phyloP scores from a whole-genome alignment of 2,113 vertebrate species.

The Isurus oxyrinchus region DNA sequence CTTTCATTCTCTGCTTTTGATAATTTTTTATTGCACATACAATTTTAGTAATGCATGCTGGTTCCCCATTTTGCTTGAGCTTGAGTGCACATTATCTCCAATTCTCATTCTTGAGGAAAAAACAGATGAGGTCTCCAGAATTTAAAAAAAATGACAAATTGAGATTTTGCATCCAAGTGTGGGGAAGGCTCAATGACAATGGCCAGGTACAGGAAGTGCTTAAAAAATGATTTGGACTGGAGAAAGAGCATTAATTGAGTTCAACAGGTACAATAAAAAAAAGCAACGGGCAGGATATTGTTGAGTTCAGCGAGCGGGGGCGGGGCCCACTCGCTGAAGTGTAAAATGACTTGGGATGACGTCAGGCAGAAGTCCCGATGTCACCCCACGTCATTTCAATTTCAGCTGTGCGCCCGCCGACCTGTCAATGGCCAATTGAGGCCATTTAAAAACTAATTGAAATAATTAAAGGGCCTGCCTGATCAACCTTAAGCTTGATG shows the following conservation, averaged over 20 bases:
- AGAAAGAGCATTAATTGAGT: neutral
- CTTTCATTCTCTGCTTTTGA: neutral
- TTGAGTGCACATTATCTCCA: neutral
- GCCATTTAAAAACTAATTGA: no score
- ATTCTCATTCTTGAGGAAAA: neutral
- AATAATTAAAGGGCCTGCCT: no score
- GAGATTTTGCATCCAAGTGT: neutral
- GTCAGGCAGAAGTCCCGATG: no score
- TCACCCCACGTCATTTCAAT: no score
- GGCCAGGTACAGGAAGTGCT: neutral
- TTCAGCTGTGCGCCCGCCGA: no score
- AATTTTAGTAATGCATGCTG: no score
- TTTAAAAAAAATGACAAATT: neutral
- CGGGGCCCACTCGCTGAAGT: no score
- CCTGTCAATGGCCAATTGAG: no score
- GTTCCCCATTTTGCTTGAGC: no score
- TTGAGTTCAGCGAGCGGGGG: no score
- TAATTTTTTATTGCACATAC: neutral
- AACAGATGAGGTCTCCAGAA: neutral
- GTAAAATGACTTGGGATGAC: no score
- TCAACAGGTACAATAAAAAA: neutral
- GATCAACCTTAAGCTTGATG: no score
- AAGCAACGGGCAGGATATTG: neutral
- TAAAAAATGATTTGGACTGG: neutral
- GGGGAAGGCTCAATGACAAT: neutral